phyloP scores from a whole-genome alignment of 2,888 invertebrate genomes.

The Stegophylla sp. region DNA sequence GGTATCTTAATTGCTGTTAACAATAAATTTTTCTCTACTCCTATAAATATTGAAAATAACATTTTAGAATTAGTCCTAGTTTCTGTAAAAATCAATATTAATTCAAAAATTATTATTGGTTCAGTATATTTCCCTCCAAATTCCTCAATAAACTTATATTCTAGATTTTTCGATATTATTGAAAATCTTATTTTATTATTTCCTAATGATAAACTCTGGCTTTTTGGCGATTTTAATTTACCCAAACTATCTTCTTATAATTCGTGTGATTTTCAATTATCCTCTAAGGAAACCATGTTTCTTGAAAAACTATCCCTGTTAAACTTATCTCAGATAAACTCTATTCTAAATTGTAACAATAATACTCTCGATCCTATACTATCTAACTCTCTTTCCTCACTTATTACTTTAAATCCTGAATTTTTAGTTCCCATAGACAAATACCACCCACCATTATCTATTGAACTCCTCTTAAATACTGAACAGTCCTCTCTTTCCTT shows the following conservation, averaged over 20 bases:
- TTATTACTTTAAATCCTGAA: not conserved
- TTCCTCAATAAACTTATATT: not conserved
- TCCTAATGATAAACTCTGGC: not conserved
- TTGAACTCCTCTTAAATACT: too few relatives aligned
- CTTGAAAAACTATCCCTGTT: not conserved
- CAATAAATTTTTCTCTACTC: not conserved
- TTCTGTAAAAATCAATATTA: not conserved
- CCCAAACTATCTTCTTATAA: not conserved
- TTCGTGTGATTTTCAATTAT: not conserved
- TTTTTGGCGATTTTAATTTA: not conserved
- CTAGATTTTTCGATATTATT: not conserved
- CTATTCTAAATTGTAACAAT: not conserved
- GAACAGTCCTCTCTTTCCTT: too few relatives aligned
- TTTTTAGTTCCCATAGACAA: not conserved
- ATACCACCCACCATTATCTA: not conserved
- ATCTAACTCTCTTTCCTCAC: not conserved
- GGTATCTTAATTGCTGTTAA: not conserved
- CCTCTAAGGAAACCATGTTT: not conserved
- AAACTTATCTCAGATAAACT: not conserved
- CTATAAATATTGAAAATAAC: not conserved
- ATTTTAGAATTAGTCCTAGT: not conserved
- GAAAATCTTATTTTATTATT: not conserved
- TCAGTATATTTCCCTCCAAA: not conserved
- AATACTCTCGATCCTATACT: not conserved
- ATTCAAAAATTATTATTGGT: not conserved